phyloP scores from a whole-genome alignment of 2,888 invertebrate species.

The Eutolmus rufibarbis region DNA sequence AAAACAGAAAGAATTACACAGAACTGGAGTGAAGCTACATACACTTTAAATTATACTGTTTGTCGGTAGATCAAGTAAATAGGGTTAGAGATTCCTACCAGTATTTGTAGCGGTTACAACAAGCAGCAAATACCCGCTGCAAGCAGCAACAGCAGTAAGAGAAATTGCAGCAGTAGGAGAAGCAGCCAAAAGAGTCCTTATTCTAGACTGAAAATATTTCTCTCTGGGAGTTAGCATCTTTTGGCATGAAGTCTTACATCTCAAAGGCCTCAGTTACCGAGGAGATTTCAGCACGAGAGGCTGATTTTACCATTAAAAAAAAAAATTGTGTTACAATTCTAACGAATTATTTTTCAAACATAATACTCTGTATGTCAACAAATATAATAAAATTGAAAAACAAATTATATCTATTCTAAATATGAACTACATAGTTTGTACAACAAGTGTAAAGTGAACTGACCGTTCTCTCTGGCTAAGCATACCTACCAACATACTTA shows the following conservation, averaged over 20 bases:
- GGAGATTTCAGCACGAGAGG: neutral
- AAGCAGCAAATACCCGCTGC: neutral
- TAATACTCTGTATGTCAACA: neutral
- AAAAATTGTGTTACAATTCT: neutral
- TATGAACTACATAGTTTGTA: neutral
- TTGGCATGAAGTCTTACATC: neutral
- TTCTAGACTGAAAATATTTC: neutral
- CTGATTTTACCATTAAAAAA: neutral
- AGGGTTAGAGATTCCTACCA: neutral
- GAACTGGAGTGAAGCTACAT: neutral
- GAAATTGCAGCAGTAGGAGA: neutral
- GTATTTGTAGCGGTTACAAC: neutral
- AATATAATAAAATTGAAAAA: neutral
- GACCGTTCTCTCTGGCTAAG: neutral
- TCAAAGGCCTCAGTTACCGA: neutral
- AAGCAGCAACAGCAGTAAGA: neutral
- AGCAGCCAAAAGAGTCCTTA: neutral
- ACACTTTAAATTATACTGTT: neutral
- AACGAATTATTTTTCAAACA: neutral
- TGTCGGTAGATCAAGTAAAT: neutral
- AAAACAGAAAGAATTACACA: neutral
- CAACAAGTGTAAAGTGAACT: neutral
- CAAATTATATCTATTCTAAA: neutral
- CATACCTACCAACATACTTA: neutral
- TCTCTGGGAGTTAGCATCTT: neutral